phyloP scores from a whole-genome alignment of 2,888 invertebrate species.

The Aphrophora alni region DNA sequence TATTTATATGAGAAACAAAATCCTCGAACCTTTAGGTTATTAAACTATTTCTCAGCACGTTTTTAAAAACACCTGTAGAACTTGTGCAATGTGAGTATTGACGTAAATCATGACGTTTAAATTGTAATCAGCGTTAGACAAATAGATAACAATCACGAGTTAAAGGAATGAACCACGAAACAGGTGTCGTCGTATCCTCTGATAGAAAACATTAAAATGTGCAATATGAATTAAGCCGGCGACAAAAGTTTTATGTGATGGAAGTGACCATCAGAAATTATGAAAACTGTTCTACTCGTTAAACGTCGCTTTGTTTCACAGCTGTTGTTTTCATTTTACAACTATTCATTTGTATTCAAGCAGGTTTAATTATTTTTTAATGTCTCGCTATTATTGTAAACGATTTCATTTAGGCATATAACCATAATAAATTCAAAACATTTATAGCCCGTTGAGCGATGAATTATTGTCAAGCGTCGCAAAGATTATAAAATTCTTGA shows the following conservation, averaged over 20 bases:
- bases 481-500: too few relatives aligned
- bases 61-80: too few relatives aligned
- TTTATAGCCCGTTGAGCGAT: not conserved
- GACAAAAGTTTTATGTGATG: not conserved
- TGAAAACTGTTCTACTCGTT: not conserved
- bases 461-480: not conserved
- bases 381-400: not conserved
- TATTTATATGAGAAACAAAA: too few relatives aligned
- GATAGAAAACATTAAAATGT: too few relatives aligned
- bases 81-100: too few relatives aligned
- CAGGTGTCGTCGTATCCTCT: too few relatives aligned
- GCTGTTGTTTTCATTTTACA: not conserved
- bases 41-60: too few relatives aligned
- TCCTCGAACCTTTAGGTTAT: too few relatives aligned
- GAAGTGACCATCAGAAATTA: not conserved
- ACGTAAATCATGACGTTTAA: too few relatives aligned
- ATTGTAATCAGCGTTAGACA: too few relatives aligned
- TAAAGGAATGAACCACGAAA: too few relatives aligned
- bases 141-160: too few relatives aligned
- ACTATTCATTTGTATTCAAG: slow-evolving; percentile 9
- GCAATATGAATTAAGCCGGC: not conserved
- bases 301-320: not conserved
- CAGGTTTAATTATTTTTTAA: not conserved
- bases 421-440: not conserved
- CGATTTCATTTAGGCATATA: not conserved